Conservation (phyloP, 2,888 invertebrate species). For the Peribatodes rhomboidaria region DNA sequence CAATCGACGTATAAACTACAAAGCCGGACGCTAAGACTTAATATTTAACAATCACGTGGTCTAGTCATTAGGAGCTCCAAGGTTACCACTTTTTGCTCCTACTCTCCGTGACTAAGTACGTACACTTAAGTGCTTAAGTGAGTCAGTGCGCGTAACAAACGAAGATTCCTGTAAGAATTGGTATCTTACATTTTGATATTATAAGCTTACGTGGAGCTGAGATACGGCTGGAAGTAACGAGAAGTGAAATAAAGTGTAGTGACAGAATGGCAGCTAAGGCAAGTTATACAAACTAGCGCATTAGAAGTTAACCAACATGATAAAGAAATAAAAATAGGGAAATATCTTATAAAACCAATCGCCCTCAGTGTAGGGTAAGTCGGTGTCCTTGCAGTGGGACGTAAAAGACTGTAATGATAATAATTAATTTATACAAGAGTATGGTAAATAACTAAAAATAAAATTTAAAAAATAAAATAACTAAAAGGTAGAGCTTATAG, state of each 20-base stretch:
- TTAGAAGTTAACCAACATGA: too few relatives aligned
- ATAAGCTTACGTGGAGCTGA: background rate
- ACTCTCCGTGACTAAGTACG: constrained; percentile 71
- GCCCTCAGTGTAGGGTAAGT: too few relatives aligned
- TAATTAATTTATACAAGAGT: too few relatives aligned
- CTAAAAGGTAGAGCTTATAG: too few relatives aligned
- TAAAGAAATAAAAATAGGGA: too few relatives aligned
- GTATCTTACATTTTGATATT: too few relatives aligned
- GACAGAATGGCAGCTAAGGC: background rate
- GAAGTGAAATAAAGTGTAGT: background rate
- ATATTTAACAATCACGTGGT: constrained; percentile 72
- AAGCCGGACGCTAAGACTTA: constrained; percentile 61
- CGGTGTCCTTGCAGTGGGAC: too few relatives aligned
- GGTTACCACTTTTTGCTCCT: constrained; percentile 74
- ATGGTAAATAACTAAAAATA: too few relatives aligned
- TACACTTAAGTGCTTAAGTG: constrained; percentile 21
- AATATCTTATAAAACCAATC: too few relatives aligned
- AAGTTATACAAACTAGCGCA: background rate
- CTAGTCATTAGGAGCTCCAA: constrained; percentile 68
- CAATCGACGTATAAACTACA: constrained; percentile 46
- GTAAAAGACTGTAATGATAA: too few relatives aligned
- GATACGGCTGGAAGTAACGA: background rate
- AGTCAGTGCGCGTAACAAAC: background rate
- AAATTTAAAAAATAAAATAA: too few relatives aligned
- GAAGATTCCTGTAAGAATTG: background rate